Evolutionary conservation across 2,797 vertebrate genomes (phyloP).

Genomic region (Pipistrellus pipistrellus): DNA sequence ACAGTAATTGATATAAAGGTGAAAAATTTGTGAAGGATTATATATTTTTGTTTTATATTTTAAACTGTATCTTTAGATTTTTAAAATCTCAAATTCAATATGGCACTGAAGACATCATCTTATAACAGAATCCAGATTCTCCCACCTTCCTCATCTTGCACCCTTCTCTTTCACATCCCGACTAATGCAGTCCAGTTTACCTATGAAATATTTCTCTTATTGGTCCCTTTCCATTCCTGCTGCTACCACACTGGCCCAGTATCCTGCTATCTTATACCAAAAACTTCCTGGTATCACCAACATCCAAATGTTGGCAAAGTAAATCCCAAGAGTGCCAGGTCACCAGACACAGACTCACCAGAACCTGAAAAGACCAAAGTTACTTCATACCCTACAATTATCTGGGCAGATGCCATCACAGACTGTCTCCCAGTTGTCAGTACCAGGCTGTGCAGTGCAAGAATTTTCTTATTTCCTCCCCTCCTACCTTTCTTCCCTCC

Average conservation of each 20-base stretch:
- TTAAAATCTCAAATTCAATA: neutral
- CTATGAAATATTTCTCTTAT: neutral
- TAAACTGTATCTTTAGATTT: neutral
- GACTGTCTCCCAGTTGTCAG: neutral
- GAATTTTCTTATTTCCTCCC: neutral
- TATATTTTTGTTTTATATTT: slow-evolving; percentile 26
- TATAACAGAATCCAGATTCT: neutral
- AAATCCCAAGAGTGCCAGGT: neutral
- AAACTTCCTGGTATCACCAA: neutral
- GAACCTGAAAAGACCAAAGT: neutral
- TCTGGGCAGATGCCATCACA: neutral
- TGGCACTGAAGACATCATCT: neutral
- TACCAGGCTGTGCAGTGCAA: neutral
- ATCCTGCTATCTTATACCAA: neutral
- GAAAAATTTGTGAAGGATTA: neutral
- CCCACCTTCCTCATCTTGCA: neutral
- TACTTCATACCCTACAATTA: neutral
- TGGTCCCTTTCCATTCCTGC: neutral
- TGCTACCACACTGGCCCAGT: neutral
- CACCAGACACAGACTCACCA: neutral
- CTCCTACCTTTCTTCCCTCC: neutral
- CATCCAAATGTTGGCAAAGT: neutral
- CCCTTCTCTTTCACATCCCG: neutral
- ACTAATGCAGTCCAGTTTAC: neutral
- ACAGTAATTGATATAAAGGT: neutral